phyloP scores from a whole-genome alignment of 2,888 invertebrate species.

The Eudasyphora cyanicolor region DNA sequence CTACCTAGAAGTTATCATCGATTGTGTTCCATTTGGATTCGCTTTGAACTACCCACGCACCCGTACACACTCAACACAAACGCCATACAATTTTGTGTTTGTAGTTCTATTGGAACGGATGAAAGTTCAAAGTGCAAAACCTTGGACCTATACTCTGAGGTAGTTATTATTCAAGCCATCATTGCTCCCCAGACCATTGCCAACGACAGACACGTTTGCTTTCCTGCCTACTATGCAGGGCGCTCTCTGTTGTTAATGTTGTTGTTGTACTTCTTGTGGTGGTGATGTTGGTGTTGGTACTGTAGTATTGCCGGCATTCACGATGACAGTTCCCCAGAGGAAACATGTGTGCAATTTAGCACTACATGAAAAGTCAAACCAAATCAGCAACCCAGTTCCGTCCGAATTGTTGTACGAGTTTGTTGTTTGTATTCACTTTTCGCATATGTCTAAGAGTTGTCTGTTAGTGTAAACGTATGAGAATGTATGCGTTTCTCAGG shows the following conservation, averaged over 20 bases:
- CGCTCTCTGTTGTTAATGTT: neutral
- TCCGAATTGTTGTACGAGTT: constrained; percentile 19
- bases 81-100: neutral
- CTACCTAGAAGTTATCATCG: neutral
- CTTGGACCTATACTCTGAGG: constrained; percentile 35
- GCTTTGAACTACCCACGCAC: neutral
- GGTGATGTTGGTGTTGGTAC: constrained; percentile 1
- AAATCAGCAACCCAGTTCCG: constrained; percentile 48
- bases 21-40: neutral
- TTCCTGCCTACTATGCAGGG: constrained; percentile 10
- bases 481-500: no score
- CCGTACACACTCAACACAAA: neutral
- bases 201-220: constrained; percentile 42
- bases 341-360: constrained; percentile 76
- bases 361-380: constrained; percentile 69
- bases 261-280: neutral
- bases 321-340: constrained; percentile 67
- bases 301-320: constrained; percentile 23
- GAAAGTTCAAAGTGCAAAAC: constrained; percentile 48
- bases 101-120: neutral
- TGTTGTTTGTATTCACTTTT: neutral
- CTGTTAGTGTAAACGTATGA: no score
- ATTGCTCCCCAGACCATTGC: constrained; percentile 58
- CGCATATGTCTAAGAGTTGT: constrained; percentile 9
- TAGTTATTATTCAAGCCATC: constrained; percentile 59